These are phyloP conservation scores for Archaeoteleia sp. DNA, from an alignment of 2,888 invertebrate genomes.

Conservation along the genomic window DNA sequence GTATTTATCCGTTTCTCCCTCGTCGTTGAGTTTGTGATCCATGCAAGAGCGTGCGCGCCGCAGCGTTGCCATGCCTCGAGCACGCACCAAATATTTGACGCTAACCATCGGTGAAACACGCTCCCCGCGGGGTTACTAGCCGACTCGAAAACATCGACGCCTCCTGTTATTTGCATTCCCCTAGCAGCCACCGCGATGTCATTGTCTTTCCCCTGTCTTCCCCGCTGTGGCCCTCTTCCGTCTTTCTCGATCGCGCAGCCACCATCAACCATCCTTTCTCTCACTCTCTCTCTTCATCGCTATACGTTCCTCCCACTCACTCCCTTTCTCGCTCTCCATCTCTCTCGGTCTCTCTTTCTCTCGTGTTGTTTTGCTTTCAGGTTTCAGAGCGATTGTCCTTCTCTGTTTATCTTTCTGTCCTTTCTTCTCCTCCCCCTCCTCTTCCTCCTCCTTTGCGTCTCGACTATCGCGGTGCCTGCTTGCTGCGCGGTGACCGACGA, in stretches of 20 bases:
- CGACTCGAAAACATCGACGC: conserved; percentile 72
- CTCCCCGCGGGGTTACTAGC: conserved; percentile 69
- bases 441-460: conserved; percentile 33
- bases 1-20: neutral
- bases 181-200: conserved; percentile 62
- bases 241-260: conserved; percentile 40
- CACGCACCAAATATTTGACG: conserved; percentile 74
- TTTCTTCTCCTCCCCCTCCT: conserved; percentile 19
- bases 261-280: conserved; percentile 25
- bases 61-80: conserved; percentile 71
- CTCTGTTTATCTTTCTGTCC: conserved; percentile 33
- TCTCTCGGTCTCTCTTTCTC: conserved; percentile 3
- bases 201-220: conserved; percentile 55
- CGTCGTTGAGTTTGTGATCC: conserved; percentile 21
- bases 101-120: conserved; percentile 73
- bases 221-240: conserved; percentile 31
- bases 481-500: conserved; percentile 47
- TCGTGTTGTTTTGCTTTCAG: conserved; percentile 23
- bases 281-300: conserved; percentile 22
- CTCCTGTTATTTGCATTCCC: conserved; percentile 72
- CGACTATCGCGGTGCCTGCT: conserved; percentile 34
- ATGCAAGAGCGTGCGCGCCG: conserved; percentile 51
- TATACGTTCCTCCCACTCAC: conserved; percentile 12
- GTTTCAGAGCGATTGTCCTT: conserved; percentile 18
- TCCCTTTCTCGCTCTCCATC: conserved; percentile 19